Evolutionary conservation across 2,113 vertebrate genomes (phyloP).

Genomic region (Microcebus tavaratra): DNA sequence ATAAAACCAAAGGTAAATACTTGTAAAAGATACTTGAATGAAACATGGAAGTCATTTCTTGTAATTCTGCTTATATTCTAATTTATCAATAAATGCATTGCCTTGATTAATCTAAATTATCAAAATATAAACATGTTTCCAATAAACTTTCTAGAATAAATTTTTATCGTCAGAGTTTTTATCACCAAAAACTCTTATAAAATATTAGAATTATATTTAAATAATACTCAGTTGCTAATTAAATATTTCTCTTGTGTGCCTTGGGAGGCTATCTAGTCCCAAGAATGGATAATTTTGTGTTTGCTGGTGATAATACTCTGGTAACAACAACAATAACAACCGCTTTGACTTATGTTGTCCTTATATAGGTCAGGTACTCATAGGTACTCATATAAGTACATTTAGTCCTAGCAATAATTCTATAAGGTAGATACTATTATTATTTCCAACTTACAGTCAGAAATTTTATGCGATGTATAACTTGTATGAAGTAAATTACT

Average conservation of each 20-base stretch:
- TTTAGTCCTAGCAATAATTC: background rate
- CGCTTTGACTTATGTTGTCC: background rate
- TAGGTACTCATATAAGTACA: background rate
- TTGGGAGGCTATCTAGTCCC: background rate
- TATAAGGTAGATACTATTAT: background rate
- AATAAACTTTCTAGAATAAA: background rate
- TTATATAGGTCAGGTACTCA: too few species aligned
- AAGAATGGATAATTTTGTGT: background rate
- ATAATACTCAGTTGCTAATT: background rate
- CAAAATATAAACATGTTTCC: background rate
- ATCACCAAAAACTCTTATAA: background rate
- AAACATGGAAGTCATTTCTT: background rate
- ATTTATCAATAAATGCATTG: background rate
- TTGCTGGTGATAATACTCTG: background rate
- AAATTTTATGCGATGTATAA: background rate
- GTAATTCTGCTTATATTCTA: background rate
- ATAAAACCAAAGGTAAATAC: conserved; percentile 24
- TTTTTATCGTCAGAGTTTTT: background rate
- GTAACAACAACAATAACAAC: background rate
- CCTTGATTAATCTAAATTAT: background rate
- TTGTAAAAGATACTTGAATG: background rate
- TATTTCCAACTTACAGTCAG: background rate
- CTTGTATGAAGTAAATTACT: background rate
- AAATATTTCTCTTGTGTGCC: background rate
- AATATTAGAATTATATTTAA: background rate